A percentile compares a stretch with the other conserved stretches of the same genome.
Conservation (phyloP, 2,888 invertebrate genomes). For the Hipparchia sbordonii region DNA sequence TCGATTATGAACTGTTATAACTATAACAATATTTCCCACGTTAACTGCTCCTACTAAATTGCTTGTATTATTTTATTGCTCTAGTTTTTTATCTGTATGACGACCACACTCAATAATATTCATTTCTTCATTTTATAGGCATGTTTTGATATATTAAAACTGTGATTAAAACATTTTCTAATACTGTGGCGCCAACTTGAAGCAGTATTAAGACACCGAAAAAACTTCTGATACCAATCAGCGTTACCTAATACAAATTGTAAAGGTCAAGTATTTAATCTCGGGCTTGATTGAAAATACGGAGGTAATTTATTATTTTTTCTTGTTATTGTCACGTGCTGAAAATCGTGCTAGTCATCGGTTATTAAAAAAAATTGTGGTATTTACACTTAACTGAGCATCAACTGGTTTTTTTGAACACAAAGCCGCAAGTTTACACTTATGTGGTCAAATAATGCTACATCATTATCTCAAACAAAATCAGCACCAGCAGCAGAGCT, state of each 20-base stretch:
- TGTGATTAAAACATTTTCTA: not conserved
- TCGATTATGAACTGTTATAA: not conserved
- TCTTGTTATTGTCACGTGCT: conserved; percentile 7
- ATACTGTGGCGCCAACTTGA: conserved; percentile 8
- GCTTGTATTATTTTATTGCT: not conserved
- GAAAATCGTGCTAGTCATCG: conserved; percentile 14
- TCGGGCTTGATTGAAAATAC: conserved; percentile 6
- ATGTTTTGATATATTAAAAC: not conserved
- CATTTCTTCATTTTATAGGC: not conserved
- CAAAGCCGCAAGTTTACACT: not conserved
- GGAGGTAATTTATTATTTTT: conserved; percentile 19
- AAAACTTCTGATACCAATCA: conserved; percentile 13
- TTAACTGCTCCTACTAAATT: not conserved
- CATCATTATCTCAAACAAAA: not conserved
- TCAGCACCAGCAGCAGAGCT: not conserved
- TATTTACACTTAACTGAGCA: not conserved
- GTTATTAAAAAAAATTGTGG: conserved; percentile 12
- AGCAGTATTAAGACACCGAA: not conserved
- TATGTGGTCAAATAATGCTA: not conserved
- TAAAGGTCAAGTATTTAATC: conserved; percentile 19
- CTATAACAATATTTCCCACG: too few relatives aligned
- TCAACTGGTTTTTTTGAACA: not conserved
- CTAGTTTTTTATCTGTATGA: not conserved
- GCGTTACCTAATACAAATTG: conserved; percentile 11
- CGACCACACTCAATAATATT: not conserved